These are phyloP conservation scores for Hemibagrus wyckioides DNA, from an alignment of 2,113 vertebrate species.

Conservation along the genomic window DNA sequence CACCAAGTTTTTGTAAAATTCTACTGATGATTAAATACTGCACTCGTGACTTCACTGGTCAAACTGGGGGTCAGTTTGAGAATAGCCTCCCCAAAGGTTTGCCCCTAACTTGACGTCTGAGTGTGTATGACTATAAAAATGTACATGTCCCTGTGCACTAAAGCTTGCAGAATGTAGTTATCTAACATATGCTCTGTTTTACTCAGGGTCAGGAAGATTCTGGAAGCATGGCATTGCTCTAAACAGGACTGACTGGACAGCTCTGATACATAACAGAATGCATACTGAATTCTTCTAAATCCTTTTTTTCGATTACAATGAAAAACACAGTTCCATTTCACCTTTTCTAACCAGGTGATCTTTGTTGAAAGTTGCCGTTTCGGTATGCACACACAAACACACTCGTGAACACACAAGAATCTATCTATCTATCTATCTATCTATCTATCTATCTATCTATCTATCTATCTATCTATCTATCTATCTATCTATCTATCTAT, in stretches of 20 bases:
- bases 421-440: background rate
- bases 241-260: conserved; percentile 69
- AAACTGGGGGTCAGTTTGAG: conserved; percentile 88
- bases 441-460: background rate
- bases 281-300: background rate
- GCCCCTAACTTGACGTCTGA: no score
- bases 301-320: background rate
- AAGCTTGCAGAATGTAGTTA: background rate
- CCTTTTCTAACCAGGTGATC: background rate
- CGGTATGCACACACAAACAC: background rate
- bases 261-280: background rate
- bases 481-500: background rate
- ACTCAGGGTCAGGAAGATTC: conserved; percentile 84
- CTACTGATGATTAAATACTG: no score
- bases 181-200: background rate
- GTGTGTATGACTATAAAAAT: no score
- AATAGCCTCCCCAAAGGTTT: conserved; percentile 86
- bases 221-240: conserved; percentile 77
- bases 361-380: no score
- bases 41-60: conserved; percentile 83
- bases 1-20: no score
- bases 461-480: background rate
- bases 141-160: background rate
- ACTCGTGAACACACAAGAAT: no score
- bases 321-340: background rate